phyloP scores from a whole-genome alignment of 1,140 invertebrate genomes.

The Manduca sexta region DNA sequence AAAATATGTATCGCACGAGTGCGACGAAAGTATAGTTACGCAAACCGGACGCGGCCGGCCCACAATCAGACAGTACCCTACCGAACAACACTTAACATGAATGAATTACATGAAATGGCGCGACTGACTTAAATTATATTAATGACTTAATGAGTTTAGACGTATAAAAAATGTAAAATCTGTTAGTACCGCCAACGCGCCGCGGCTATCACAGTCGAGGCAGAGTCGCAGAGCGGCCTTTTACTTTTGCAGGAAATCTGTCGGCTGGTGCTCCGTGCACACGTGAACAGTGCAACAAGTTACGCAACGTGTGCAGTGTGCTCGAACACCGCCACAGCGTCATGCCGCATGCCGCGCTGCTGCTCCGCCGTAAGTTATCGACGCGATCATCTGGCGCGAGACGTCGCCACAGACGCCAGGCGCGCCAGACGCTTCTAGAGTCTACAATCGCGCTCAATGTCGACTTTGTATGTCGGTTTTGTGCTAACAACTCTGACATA shows the following conservation, averaged over 20 bases:
- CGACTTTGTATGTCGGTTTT: slow-evolving; percentile 64
- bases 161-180: slow-evolving; percentile 26
- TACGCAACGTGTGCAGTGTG: not conserved
- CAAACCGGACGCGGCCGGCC: slow-evolving; percentile 24
- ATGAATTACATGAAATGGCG: slow-evolving; percentile 60
- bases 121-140: slow-evolving; percentile 56
- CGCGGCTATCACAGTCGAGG: slow-evolving; percentile 6
- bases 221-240: not conserved
- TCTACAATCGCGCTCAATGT: slow-evolving; percentile 53
- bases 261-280: not conserved
- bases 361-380: no score
- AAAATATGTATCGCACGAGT: not conserved
- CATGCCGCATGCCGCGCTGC: not conserved
- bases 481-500: slow-evolving; percentile 69
- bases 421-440: slow-evolving; percentile 23
- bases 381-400: no score
- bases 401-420: no score
- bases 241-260: slow-evolving; percentile 12
- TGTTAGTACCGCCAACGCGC: slow-evolving; percentile 33
- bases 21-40: slow-evolving; percentile 14
- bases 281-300: not conserved
- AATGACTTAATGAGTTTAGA: slow-evolving; percentile 44
- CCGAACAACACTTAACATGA: slow-evolving; percentile 22
- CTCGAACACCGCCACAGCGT: not conserved
- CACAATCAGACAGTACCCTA: slow-evolving; percentile 40